phyloP scores from a whole-genome alignment of 2,888 invertebrate species.

The Ditylenchus weischeri region DNA sequence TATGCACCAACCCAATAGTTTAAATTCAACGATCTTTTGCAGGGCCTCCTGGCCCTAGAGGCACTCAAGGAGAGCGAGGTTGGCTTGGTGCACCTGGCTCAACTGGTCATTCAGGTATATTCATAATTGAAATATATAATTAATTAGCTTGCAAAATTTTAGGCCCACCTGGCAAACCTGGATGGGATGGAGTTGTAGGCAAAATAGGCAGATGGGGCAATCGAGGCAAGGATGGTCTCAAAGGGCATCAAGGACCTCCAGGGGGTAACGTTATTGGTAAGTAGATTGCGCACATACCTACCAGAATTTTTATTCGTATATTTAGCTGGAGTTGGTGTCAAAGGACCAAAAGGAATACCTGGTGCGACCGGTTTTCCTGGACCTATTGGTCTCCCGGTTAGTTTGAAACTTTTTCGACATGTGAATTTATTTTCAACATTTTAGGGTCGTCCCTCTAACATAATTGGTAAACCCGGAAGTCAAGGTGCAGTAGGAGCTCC shows the following conservation, averaged over 20 bases:
- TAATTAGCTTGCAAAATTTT: neutral
- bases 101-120: no score
- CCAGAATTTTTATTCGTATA: neutral
- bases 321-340: conserved; percentile 47
- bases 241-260: conserved; percentile 10
- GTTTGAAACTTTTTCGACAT: neutral
- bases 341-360: conserved; percentile 43
- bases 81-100: conserved; percentile 36
- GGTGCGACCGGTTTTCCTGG: conserved; percentile 38
- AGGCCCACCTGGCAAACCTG: conserved; percentile 41
- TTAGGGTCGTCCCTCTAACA: conserved; percentile 41
- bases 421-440: conserved; percentile 7
- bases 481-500: conserved; percentile 41
- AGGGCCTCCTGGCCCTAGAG: conserved; percentile 19
- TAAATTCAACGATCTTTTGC: neutral
- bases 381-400: conserved; percentile 40
- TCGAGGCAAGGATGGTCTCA: conserved; percentile 7
- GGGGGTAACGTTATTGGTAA: conserved; percentile 12
- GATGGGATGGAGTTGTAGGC: conserved; percentile 9
- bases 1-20: no score
- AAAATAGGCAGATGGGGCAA: conserved; percentile 24
- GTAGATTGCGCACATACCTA: neutral
- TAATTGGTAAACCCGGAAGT: conserved; percentile 27
- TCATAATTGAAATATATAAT: no score
- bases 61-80: conserved; percentile 35